Base-by-base conservation (phyloP, 2,797 vertebrate species). In the Pygocentrus nattereri region DNA sequence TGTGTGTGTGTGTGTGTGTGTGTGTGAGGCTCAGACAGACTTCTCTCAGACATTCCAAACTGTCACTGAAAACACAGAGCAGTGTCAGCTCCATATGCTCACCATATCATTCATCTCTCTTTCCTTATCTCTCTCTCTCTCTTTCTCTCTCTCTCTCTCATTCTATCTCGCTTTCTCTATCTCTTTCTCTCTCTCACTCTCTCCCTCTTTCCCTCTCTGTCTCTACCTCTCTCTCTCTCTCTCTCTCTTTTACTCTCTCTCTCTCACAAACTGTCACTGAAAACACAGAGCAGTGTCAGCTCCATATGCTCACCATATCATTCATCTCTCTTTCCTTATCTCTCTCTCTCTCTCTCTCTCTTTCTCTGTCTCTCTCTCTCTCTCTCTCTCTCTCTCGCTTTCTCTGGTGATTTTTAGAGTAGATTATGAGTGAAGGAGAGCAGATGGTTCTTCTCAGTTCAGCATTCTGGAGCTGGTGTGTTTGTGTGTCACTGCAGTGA, bases 81-180 rank as follows among this genome's bases (percentile, higher is more conserved):
- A 52, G 30, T 65, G 70, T 49, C 70, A 74, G 13, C 44, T 73
- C 70, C 78, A 80, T 80, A 74, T 80, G 78, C 49, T 80, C 18
- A 21, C 72, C 50, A 56, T 80, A 67, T 79, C 16, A 38, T 61
- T n/a, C n/a, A 30, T 52, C 44, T 67, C 34, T 54, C 70, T 65
- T n/a, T n/a, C n/a, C n/a, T n/a, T n/a, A n/a, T n/a, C n/a, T n/a
- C n/a, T n/a, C n/a, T n/a, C n/a, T n/a, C n/a, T n/a, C n/a, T n/a
- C n/a, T n/a, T n/a, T n/a, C n/a, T n/a, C n/a, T n/a, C n/a, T n/a
- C n/a, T n/a, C n/a, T 56, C 59, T 30, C 34, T n/a, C n/a, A n/a
- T n/a, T n/a, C n/a, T n/a, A n/a, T n/a, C n/a, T n/a, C n/a, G n/a
- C n/a, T n/a, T n/a, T n/a, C n/a, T n/a, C n/a, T n/a, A n/a, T n/a